phyloP scores from a whole-genome alignment of 2,888 invertebrate genomes.

The Caenorhabditis uteleia region DNA sequence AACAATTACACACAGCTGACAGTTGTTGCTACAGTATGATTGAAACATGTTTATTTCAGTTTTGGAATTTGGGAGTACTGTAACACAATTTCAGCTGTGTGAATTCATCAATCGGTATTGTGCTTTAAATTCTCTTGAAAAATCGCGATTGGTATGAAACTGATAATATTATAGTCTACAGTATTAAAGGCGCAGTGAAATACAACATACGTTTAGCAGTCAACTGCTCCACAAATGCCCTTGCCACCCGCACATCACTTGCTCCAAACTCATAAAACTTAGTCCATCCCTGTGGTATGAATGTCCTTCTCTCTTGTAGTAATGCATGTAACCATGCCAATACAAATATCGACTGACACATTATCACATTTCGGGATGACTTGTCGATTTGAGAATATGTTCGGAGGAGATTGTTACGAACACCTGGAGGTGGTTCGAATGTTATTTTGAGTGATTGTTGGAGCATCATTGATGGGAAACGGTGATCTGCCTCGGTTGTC shows the following conservation, averaged over 20 bases:
- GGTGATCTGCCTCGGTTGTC: slow-evolving; percentile 81
- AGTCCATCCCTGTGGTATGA: slow-evolving; percentile 88
- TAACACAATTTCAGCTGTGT: too few relatives aligned
- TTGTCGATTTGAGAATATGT: slow-evolving; percentile 42
- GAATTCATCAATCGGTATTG: too few relatives aligned
- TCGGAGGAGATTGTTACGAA: slow-evolving; percentile 76
- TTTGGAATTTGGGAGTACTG: too few relatives aligned
- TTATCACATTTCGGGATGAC: slow-evolving; percentile 65
- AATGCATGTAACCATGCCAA: slow-evolving; percentile 88
- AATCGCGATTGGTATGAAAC: too few relatives aligned
- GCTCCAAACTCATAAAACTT: slow-evolving; percentile 87
- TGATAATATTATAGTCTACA: too few relatives aligned
- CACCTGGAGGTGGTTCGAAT: slow-evolving; percentile 79
- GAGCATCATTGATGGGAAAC: slow-evolving; percentile 46
- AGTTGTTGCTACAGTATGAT: too few relatives aligned
- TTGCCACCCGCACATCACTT: slow-evolving; percentile 81
- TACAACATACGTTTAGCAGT: too few relatives aligned
- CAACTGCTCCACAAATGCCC: slow-evolving; percentile 76
- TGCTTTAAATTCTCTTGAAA: too few relatives aligned
- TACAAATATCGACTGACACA: slow-evolving; percentile 77
- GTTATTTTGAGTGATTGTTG: slow-evolving; percentile 64
- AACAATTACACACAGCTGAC: not conserved
- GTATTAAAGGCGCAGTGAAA: too few relatives aligned
- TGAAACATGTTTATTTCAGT: too few relatives aligned
- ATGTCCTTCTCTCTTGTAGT: slow-evolving; percentile 85